These are phyloP conservation scores for Phaenicophaeus curvirostris DNA, from an alignment of 2,797 vertebrate species.

Conservation along the genomic window DNA sequence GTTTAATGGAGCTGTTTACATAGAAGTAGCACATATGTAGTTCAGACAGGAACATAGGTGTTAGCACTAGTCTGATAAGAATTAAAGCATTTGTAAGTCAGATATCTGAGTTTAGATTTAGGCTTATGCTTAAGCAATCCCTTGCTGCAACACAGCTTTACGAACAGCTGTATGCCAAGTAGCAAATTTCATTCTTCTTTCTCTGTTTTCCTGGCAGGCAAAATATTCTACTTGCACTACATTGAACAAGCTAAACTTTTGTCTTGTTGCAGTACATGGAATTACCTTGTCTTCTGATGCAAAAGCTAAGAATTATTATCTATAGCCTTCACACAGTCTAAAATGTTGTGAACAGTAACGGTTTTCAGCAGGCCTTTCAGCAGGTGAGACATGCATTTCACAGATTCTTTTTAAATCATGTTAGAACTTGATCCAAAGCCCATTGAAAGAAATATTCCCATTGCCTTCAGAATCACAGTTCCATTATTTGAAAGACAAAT, in stretches of 20 bases:
- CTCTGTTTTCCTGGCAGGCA: neutral
- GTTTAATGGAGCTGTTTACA: neutral
- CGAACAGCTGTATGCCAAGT: neutral
- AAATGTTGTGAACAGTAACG: neutral
- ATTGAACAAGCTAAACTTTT: neutral
- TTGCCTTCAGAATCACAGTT: neutral
- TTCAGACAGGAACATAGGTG: neutral
- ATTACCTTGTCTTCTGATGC: neutral
- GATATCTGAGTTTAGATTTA: neutral
- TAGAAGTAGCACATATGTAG: neutral
- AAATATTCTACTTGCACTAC: neutral
- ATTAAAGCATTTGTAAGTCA: neutral
- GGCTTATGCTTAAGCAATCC: neutral
- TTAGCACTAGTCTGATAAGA: neutral
- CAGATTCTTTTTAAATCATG: neutral
- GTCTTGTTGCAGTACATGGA: neutral
- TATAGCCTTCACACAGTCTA: neutral
- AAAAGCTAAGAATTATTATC: neutral
- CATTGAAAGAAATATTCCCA: neutral
- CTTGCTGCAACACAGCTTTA: neutral
- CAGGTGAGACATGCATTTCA: neutral
- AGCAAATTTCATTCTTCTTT: neutral
- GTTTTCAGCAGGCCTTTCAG: slow-evolving; percentile 15
- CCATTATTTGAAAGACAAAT: neutral
- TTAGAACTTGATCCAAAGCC: neutral